These are phyloP conservation scores for Gasteruption jaculator DNA, from an alignment of 2,888 invertebrate genomes.

Conservation along the genomic window DNA sequence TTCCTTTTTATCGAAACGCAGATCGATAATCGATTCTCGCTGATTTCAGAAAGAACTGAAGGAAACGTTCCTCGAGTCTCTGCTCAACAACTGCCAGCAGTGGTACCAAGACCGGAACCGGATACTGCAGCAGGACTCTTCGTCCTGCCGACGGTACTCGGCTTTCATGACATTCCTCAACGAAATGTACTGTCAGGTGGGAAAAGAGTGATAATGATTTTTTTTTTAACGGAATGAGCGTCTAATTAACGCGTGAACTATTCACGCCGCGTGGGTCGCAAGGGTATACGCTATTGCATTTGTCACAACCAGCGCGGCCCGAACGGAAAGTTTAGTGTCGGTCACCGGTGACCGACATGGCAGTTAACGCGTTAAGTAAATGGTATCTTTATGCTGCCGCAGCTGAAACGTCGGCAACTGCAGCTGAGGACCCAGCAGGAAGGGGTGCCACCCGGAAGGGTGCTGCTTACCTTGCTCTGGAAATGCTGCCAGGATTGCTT, in stretches of 20 bases:
- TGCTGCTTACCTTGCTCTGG: slow-evolving; percentile 76
- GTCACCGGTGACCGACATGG: no score
- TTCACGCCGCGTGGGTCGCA: no score
- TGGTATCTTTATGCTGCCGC: no score
- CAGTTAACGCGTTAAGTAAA: no score
- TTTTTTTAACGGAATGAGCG: no score
- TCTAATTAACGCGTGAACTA: no score
- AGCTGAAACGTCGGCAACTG: slow-evolving; percentile 67
- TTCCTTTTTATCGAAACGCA: not conserved
- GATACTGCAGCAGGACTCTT: slow-evolving; percentile 49
- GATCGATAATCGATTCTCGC: slow-evolving; percentile 1
- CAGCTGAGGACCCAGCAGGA: slow-evolving; percentile 57
- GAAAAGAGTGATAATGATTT: slow-evolving; percentile 5
- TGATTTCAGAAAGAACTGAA: slow-evolving; percentile 69
- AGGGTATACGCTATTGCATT: no score
- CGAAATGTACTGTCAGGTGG: slow-evolving; percentile 78
- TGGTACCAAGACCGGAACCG: slow-evolving; percentile 83
- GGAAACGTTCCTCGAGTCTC: slow-evolving; percentile 84
- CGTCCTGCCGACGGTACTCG: slow-evolving; percentile 40
- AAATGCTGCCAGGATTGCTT: slow-evolving; percentile 89
- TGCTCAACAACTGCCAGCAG: slow-evolving; percentile 85
- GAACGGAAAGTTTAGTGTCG: no score
- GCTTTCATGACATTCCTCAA: slow-evolving; percentile 87
- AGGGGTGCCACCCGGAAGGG: slow-evolving; percentile 66
- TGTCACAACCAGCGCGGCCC: no score